Conservation (phyloP, 2,888 invertebrate genomes). For the Temnothorax unifasciatus region DNA sequence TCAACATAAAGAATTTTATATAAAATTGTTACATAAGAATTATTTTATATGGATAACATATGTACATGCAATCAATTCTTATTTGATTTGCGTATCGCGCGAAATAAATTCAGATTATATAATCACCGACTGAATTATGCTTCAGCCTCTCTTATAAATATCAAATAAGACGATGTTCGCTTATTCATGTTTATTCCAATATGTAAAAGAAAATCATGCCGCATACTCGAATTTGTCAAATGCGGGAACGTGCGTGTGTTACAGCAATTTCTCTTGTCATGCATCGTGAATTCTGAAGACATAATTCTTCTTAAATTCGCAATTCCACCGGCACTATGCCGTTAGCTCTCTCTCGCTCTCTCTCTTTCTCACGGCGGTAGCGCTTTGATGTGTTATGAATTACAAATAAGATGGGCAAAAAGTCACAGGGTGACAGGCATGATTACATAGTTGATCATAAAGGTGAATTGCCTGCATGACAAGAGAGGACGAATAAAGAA, state of each 20-base stretch:
- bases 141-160: constrained; percentile 46
- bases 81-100: background rate
- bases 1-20: background rate
- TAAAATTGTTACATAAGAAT: background rate
- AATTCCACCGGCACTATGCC: background rate
- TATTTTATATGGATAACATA: background rate
- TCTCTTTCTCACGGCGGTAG: background rate
- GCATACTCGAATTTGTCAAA: constrained; percentile 36
- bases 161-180: constrained; percentile 35
- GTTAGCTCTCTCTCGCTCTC: background rate
- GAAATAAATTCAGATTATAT: constrained; percentile 17
- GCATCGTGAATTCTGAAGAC: constrained; percentile 42
- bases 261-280: constrained; percentile 45
- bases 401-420: constrained; percentile 58
- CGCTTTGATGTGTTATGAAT: constrained; percentile 64
- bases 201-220: constrained; percentile 37
- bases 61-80: constrained; percentile 17
- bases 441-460: constrained; percentile 68
- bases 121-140: constrained; percentile 45
- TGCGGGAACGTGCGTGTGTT: background rate
- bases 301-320: constrained; percentile 51
- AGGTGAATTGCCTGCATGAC: constrained; percentile 37
- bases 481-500: background rate
- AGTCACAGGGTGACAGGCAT: constrained; percentile 40
- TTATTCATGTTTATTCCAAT: constrained; percentile 42